Evolutionary conservation across 1,140 invertebrate species (phyloP).

Genomic region (Linepithema humile): DNA sequence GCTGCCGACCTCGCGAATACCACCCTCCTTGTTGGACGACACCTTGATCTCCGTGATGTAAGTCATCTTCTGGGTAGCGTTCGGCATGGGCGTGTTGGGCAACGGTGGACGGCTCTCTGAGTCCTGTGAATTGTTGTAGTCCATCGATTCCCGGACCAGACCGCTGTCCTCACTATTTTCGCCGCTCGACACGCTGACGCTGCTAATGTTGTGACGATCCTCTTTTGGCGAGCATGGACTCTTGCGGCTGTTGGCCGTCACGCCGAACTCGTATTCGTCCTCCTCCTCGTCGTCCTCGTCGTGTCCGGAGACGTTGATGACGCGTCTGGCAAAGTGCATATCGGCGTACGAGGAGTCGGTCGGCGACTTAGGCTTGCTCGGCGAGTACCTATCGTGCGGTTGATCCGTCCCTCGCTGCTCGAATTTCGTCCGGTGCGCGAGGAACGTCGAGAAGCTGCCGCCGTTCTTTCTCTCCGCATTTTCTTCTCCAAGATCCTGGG

Average conservation of each 20-base stretch:
- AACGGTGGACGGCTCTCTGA: conserved; percentile 76
- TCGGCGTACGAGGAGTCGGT: conserved; percentile 63
- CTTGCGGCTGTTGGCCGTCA: conserved; percentile 76
- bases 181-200: conserved; percentile 80
- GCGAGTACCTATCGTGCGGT: conserved; percentile 50
- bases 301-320: conserved; percentile 69
- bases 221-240: conserved; percentile 64
- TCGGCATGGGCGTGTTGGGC: conserved; percentile 80
- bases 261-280: conserved; percentile 78
- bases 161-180: conserved; percentile 82
- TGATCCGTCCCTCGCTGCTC: conserved; percentile 62
- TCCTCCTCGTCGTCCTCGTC: conserved; percentile 75
- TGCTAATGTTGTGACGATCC: conserved; percentile 76
- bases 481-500: conserved; percentile 12
- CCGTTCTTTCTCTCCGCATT: conserved; percentile 30
- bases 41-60: conserved; percentile 85
- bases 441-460: conserved; percentile 67
- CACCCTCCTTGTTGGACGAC: conserved; percentile 73
- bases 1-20: conserved; percentile 62
- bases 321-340: conserved; percentile 73
- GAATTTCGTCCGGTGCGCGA: conserved; percentile 69
- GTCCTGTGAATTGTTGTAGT: conserved; percentile 70
- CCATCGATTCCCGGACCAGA: conserved; percentile 76
- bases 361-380: conserved; percentile 57
- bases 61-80: conserved; percentile 78